Evolutionary conservation across 2,113 vertebrate species (phyloP), one percentile per base, ranked within the genome.

Genomic region (Bufo gargarizans): DNA sequence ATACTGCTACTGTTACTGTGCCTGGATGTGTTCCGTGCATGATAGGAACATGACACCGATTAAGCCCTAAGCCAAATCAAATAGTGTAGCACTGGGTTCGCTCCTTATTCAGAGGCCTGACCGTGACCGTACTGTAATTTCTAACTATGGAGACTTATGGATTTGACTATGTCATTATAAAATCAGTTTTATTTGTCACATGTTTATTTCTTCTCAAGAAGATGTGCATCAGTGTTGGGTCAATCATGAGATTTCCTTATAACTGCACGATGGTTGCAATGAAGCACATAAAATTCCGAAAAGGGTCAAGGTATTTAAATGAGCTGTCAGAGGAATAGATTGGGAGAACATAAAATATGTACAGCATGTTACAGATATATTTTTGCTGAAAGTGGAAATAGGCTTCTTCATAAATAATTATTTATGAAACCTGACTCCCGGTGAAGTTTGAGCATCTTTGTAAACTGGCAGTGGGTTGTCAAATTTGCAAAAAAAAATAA

Each of bases 241-340:
- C 43, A 74, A 74, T 49, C 71, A 47, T 7, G 16, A 74, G 6
- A 74, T 17, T 8, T 74, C 1, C 14, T 74, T 13, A 45, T 45
- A 74, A 74, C 5, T 47, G 13, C 19, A 47, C 13, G 14, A 74
- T 74, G 8, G 71, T 43, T 74, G 71, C 43, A 74, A 8, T 74
- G 71, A 74, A 74, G 71, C 71, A 74, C 43, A 74, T 74, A 74
- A 47, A 43, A 16, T 47, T 74, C 43, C 43, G 19, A 74, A 17
- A 74, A 47, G 71, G 45, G 71, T 74, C 71, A 74, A 74, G 47
- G 33, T 53, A 77, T 77, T 77, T n/a, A 77, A 77, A 77, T 77
- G 49, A 77, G 76, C 76, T 77, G 76, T 77, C 17, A 53, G 76
- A n/a, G 76, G 49, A n/a, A 20, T 12, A 77, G 45, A 17, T n/a